phyloP scores from a whole-genome alignment of 2,113 vertebrate genomes.

The Eurystomus gularis region DNA sequence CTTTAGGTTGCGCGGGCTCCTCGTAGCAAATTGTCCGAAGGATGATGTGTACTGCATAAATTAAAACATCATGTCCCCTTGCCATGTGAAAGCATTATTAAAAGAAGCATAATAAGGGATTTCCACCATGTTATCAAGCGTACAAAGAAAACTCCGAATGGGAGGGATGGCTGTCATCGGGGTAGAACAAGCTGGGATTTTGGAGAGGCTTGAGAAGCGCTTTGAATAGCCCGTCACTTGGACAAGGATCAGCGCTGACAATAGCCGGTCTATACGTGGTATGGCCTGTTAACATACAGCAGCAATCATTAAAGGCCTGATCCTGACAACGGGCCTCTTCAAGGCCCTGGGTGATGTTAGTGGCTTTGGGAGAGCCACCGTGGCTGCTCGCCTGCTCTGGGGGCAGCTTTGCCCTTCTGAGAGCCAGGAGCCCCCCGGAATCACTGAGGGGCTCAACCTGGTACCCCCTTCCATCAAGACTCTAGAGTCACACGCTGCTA shows the following conservation, averaged over 20 bases:
- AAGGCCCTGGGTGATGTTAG: background rate
- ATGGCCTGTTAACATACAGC: conserved; percentile 42
- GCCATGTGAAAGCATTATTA: conserved; percentile 53
- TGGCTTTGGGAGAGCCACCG: background rate
- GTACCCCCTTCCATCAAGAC: background rate
- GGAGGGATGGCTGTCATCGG: conserved; percentile 47
- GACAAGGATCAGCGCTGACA: conserved; percentile 57
- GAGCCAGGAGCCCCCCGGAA: background rate
- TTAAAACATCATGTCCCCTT: conserved; percentile 59
- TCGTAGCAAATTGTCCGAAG: conserved; percentile 22
- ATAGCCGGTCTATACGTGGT: conserved; percentile 40
- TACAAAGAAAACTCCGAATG: conserved; percentile 56
- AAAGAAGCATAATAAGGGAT: conserved; percentile 64
- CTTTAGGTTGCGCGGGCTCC: conserved; percentile 15
- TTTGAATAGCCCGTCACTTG: conserved; percentile 54
- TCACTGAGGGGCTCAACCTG: accelerated
- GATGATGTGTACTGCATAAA: conserved; percentile 49
- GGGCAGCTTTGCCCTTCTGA: accelerated
- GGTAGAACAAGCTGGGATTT: conserved; percentile 49
- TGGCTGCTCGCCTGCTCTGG: background rate
- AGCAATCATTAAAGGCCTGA: background rate
- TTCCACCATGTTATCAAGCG: conserved; percentile 65
- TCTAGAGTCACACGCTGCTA: accelerated
- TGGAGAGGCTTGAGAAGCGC: conserved; percentile 52
- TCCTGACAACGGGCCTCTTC: background rate